These are phyloP conservation scores for Araneus ventricosus DNA, from an alignment of 1,140 invertebrate species.

Conservation along the genomic window DNA sequence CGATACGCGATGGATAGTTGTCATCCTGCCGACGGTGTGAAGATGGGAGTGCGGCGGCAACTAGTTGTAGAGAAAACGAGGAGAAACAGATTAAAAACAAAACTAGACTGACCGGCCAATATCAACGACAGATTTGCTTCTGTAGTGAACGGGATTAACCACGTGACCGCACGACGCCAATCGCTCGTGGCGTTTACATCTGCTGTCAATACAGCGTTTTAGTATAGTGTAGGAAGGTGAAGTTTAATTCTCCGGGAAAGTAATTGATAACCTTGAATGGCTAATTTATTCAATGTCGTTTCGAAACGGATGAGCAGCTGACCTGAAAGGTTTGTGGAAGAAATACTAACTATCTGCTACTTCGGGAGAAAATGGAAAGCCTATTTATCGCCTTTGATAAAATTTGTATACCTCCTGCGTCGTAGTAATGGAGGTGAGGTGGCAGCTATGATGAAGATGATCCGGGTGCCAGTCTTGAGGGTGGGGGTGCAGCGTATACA, in stretches of 20 bases:
- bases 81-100: conserved; percentile 34
- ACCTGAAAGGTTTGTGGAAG: no score
- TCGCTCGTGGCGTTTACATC: not conserved
- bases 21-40: conserved; percentile 18
- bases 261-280: conserved; percentile 46
- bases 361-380: no score
- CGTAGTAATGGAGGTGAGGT: no score
- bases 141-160: not conserved
- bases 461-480: no score
- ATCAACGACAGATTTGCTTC: conserved; percentile 30
- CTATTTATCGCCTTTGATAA: no score
- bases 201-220: conserved; percentile 41
- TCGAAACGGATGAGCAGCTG: not conserved
- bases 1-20: not conserved
- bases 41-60: not conserved
- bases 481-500: no score
- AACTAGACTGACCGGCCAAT: conserved; percentile 70
- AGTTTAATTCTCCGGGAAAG: conserved; percentile 27
- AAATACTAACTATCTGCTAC: no score
- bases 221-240: not conserved
- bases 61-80: not conserved
- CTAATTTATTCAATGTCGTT: not conserved
- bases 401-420: no score
- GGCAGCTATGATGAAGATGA: no score
- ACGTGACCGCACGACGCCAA: conserved; percentile 58